Conservation (phyloP, 1,140 invertebrate species). For the Vanessa atalanta region DNA sequence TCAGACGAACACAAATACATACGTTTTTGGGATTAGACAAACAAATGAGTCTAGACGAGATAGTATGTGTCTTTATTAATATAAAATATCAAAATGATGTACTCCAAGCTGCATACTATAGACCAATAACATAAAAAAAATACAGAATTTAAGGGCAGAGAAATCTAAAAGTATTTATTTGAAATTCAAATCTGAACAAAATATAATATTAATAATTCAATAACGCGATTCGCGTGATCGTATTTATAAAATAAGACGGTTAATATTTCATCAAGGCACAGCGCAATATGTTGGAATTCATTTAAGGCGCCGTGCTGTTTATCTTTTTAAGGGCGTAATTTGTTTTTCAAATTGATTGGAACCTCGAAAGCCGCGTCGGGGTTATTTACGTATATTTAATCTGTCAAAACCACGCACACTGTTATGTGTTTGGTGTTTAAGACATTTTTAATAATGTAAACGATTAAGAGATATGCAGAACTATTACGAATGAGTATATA, state of each 20-base stretch:
- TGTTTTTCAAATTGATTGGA: conserved; percentile 34
- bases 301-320: conserved; percentile 30
- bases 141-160: not conserved
- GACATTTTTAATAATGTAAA: not conserved
- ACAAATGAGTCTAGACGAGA: too few relatives aligned
- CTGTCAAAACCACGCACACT: conserved; percentile 2
- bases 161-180: not conserved
- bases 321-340: conserved; percentile 24
- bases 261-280: conserved; percentile 32
- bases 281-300: conserved; percentile 17
- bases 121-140: too few relatives aligned
- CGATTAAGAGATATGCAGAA: not conserved
- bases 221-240: conserved; percentile 7
- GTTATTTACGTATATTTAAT: not conserved
- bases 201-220: not conserved
- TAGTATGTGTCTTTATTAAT: too few relatives aligned
- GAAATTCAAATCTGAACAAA: too few relatives aligned
- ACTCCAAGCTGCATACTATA: too few relatives aligned
- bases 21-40: too few relatives aligned
- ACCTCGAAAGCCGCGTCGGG: conserved; percentile 1
- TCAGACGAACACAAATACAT: not conserved
- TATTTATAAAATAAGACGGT: conserved; percentile 1
- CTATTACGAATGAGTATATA: not conserved
- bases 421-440: not conserved
- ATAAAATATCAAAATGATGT: too few relatives aligned